Percentiles rank a stretch among this genome's conserved stretches.
Conservation (phyloP, 2,113 vertebrate species). For the Peucedramus taeniatus region DNA sequence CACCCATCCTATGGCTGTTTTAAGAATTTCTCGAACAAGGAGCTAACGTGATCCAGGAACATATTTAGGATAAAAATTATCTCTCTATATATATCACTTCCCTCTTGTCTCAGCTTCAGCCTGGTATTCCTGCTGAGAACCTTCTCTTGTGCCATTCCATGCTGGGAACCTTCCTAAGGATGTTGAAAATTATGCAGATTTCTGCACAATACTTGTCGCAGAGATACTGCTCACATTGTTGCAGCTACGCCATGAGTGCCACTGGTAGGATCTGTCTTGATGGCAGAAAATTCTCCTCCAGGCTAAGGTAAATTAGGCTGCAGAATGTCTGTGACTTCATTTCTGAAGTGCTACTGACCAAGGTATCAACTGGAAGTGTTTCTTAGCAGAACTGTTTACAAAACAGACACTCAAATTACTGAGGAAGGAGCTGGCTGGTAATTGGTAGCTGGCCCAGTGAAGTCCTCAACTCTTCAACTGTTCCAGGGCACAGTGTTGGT, state of each 20-base stretch:
- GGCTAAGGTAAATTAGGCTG: not conserved
- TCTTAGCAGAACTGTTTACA: not conserved
- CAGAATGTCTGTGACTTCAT: not conserved
- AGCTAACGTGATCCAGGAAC: not conserved
- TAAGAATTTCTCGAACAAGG: not conserved
- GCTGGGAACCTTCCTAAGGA: not conserved
- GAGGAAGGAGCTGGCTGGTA: not conserved
- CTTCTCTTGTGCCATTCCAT: not conserved
- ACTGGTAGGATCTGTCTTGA: not conserved
- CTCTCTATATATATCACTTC: accelerated
- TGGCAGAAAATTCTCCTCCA: not conserved
- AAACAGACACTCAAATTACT: not conserved
- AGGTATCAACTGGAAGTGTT: not conserved
- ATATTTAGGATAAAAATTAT: not conserved
- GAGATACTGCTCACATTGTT: not conserved
- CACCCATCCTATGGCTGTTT: not conserved
- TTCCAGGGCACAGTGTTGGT: not conserved
- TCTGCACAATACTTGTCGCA: not conserved
- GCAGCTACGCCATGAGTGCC: not conserved
- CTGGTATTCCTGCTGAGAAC: not conserved
- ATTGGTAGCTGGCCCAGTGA: not conserved
- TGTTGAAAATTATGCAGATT: not conserved
- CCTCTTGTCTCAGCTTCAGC: not conserved
- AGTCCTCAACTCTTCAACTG: not conserved
- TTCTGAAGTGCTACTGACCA: not conserved